These are phyloP conservation scores for Oscheius sp. DNA, from an alignment of 2,888 invertebrate species.

Conservation along the genomic window DNA sequence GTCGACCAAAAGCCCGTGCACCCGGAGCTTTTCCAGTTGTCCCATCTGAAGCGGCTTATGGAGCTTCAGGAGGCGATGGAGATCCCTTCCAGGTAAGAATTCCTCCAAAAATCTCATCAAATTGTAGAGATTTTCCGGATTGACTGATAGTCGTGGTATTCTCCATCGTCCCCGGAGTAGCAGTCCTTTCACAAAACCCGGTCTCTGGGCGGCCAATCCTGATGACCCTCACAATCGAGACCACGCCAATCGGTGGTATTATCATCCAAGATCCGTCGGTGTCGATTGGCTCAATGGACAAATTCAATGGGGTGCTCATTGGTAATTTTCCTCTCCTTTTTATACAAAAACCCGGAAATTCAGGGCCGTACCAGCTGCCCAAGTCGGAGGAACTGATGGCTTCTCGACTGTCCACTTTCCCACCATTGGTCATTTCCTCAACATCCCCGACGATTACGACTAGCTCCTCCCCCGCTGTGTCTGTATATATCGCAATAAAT, in stretches of 20 bases:
- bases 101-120: background rate
- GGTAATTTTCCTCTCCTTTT: background rate
- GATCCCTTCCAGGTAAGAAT: constrained; percentile 7
- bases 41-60: constrained; percentile 51
- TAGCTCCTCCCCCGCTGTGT: constrained; percentile 34
- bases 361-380: constrained; percentile 69
- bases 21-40: constrained; percentile 50
- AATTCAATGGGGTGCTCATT: constrained; percentile 31
- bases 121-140: constrained; percentile 51
- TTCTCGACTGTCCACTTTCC: constrained; percentile 66
- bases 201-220: constrained; percentile 68
- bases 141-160: constrained; percentile 55
- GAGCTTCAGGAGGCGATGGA: constrained; percentile 44
- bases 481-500: constrained; percentile 36
- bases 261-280: constrained; percentile 59
- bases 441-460: constrained; percentile 70
- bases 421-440: constrained; percentile 65
- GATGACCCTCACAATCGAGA: constrained; percentile 68
- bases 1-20: background rate
- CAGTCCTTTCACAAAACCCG: constrained; percentile 62
- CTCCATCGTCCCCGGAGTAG: constrained; percentile 55
- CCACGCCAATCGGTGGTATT: constrained; percentile 67
- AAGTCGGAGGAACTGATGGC: constrained; percentile 37
- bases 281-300: constrained; percentile 70
- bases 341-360: constrained; percentile 49